phyloP scores from a whole-genome alignment of 2,113 vertebrate genomes.

The Alosa alosa region DNA sequence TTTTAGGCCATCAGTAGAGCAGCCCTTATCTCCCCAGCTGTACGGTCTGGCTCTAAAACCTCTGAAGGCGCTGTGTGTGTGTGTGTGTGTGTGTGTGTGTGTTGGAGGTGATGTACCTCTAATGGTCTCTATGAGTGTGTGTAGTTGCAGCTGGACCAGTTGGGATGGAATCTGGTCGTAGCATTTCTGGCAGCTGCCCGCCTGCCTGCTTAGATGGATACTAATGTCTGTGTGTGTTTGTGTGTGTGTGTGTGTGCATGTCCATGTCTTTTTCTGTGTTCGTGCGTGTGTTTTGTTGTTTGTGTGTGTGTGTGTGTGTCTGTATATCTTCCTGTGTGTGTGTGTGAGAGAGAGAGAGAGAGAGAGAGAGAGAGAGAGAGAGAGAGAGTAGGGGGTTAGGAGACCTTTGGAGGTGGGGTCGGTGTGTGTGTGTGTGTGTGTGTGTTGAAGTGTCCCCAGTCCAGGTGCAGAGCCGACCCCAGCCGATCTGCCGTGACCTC shows the following conservation, averaged over 20 bases:
- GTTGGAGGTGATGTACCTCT: neutral
- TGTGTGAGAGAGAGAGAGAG: no score
- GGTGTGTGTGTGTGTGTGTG: no score
- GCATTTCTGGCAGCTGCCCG: no score
- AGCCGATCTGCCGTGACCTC: neutral
- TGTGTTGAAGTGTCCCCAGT: neutral
- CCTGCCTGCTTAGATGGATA: neutral
- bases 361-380: neutral
- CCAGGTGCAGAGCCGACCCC: neutral
- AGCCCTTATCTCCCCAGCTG: neutral
- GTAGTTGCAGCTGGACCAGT: no score
- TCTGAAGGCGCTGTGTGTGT: neutral
- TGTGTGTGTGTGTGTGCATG: neutral
- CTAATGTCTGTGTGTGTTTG: neutral
- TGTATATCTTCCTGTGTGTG: constrained; percentile 12
- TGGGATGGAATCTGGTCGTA: no score
- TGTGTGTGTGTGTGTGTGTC: neutral
- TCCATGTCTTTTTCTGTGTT: neutral
- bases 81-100: neutral
- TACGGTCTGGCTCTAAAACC: neutral
- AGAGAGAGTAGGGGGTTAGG: neutral
- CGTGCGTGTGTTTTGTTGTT: neutral
- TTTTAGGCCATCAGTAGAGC: neutral
- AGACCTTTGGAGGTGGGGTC: constrained; percentile 20
- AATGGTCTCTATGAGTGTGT: neutral